A percentile compares a stretch with the other conserved stretches of the same genome.
These are phyloP conservation scores for Apteryx mantelli DNA, from an alignment of 2,113 vertebrate species.

Conservation along the genomic window DNA sequence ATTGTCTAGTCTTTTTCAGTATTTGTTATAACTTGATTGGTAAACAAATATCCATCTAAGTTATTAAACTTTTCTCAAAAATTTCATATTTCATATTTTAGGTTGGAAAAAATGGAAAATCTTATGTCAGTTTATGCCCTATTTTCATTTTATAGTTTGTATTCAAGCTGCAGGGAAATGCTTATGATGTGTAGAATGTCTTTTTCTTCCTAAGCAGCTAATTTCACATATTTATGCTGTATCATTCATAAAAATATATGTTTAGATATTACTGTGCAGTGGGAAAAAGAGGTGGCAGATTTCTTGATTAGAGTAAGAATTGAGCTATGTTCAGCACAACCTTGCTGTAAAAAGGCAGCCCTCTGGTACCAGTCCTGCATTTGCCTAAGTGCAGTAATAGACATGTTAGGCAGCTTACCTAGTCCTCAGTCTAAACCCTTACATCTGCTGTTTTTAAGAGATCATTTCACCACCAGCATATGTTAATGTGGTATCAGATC, in stretches of 20 bases:
- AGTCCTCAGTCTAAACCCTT: background rate
- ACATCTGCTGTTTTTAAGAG: background rate
- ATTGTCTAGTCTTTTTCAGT: background rate
- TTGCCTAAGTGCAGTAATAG: background rate
- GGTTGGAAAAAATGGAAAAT: background rate
- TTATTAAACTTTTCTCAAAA: background rate
- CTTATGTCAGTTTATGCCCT: fast-evolving
- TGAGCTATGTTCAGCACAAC: background rate
- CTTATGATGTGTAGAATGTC: background rate
- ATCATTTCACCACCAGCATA: background rate
- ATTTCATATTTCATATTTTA: background rate
- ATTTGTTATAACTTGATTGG: background rate
- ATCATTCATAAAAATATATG: background rate
- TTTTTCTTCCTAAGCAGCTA: background rate
- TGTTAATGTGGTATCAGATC: background rate
- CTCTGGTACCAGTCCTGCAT: background rate
- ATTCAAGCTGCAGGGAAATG: background rate
- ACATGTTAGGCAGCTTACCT: background rate
- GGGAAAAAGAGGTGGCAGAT: background rate
- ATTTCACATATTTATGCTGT: background rate
- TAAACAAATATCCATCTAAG: background rate
- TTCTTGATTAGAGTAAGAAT: background rate
- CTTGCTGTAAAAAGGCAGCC: background rate
- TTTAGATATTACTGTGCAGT: background rate
- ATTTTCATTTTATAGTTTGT: background rate